Conservation (phyloP, 2,113 vertebrate genomes). For the Eptatretus burgeri region DNA sequence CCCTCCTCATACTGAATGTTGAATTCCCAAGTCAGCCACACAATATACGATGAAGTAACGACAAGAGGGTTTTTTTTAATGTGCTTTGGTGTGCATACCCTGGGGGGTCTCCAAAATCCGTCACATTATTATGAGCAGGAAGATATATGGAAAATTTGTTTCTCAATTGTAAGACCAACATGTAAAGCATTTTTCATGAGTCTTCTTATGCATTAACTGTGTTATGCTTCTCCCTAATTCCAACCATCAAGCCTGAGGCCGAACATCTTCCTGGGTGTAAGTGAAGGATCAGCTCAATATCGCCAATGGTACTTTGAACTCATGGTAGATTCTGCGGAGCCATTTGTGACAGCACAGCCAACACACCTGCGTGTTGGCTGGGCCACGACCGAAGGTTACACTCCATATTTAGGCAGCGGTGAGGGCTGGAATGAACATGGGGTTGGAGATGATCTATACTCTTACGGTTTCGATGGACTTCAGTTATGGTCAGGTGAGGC, state of each 20-base stretch:
- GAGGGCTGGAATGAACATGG: constrained; percentile 78
- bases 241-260: constrained; percentile 35
- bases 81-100: too few species aligned
- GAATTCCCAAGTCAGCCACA: too few species aligned
- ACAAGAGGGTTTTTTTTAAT: too few species aligned
- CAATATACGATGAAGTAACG: too few species aligned
- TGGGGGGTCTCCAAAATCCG: too few species aligned
- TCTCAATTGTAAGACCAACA: too few species aligned
- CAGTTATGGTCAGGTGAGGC: constrained; percentile 68
- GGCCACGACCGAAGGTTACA: constrained; percentile 62
- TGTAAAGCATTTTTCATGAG: too few species aligned
- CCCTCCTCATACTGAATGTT: too few species aligned
- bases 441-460: constrained; percentile 67
- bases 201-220: too few species aligned
- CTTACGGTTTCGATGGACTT: constrained; percentile 68
- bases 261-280: constrained; percentile 73
- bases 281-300: constrained; percentile 73
- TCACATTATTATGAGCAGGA: too few species aligned
- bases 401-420: constrained; percentile 53
- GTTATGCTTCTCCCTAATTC: too few species aligned
- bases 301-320: constrained; percentile 85
- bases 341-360: constrained; percentile 58
- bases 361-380: constrained; percentile 72
- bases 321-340: constrained; percentile 50
- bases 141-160: too few species aligned